Evolutionary conservation across 2,113 vertebrate genomes (phyloP).

Genomic region (Odontophorus gujanensis): DNA sequence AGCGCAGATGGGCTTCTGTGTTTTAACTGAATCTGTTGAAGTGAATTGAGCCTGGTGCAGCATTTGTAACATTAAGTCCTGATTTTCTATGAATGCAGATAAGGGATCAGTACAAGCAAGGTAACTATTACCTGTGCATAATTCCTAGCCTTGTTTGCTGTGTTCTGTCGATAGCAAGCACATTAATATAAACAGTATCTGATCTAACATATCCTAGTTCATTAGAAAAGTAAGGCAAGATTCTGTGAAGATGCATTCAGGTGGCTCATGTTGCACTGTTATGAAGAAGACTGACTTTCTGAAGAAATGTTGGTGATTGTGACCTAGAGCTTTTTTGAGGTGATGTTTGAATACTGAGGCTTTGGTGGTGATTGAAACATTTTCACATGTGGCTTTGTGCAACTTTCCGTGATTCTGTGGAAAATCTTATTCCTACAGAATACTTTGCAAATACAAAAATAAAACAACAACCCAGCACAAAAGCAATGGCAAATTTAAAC

Average conservation of each 20-base stretch:
- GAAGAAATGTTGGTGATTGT: constrained; percentile 46
- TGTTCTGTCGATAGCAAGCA: not conserved
- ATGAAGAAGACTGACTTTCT: constrained; percentile 51
- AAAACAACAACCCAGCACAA: not conserved
- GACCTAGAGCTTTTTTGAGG: constrained; percentile 31
- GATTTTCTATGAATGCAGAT: not conserved
- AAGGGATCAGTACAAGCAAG: not conserved
- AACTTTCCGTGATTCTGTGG: not conserved
- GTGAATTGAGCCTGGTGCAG: not conserved
- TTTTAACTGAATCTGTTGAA: not conserved
- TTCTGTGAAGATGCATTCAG: not conserved
- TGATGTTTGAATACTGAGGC: constrained; percentile 32
- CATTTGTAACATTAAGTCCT: not conserved
- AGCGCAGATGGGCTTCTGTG: not conserved
- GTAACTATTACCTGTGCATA: not conserved
- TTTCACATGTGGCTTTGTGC: constrained; percentile 22
- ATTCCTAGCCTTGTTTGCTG: constrained; percentile 20
- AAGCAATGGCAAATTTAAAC: not conserved
- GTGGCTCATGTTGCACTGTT: constrained; percentile 42
- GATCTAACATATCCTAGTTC: constrained; percentile 23
- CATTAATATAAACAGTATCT: constrained; percentile 17
- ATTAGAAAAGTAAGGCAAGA: constrained; percentile 53
- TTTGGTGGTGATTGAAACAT: constrained; percentile 1
- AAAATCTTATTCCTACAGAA: constrained; percentile 24
- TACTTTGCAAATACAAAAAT: not conserved